Percentiles rank a stretch among this genome's conserved stretches.
phyloP scores from a whole-genome alignment of 2,113 vertebrate genomes.

The Rhodinocichla rosea region DNA sequence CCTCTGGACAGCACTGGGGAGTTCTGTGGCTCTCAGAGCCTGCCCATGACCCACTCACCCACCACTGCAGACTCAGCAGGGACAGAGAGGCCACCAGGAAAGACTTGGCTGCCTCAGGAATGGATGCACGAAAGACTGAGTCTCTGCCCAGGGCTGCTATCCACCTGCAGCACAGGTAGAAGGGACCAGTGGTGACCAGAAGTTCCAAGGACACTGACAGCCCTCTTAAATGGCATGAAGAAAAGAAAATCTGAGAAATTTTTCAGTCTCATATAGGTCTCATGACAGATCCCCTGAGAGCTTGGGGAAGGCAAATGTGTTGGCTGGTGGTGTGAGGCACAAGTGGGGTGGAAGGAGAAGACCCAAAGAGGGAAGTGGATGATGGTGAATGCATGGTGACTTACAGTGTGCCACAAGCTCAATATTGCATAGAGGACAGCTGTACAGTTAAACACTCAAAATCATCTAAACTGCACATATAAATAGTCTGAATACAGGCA shows the following conservation, averaged over 20 bases:
- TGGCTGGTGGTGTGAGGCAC: neutral
- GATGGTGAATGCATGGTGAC: neutral
- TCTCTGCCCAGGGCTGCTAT: neutral
- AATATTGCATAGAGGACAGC: neutral
- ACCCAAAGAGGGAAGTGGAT: neutral
- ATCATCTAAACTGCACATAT: neutral
- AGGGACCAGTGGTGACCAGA: neutral
- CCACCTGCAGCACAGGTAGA: neutral
- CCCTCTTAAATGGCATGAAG: neutral
- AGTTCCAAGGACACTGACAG: neutral
- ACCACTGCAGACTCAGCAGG: accelerated
- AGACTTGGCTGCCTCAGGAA: neutral
- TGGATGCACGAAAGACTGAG: neutral
- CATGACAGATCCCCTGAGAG: neutral
- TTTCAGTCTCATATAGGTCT: neutral
- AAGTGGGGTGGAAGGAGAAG: neutral
- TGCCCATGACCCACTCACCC: neutral
- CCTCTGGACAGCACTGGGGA: neutral
- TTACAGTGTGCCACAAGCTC: neutral
- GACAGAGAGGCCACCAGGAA: neutral
- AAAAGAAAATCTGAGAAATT: neutral
- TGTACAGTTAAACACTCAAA: neutral
- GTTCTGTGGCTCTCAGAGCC: neutral
- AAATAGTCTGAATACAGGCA: neutral
- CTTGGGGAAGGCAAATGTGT: neutral